These are phyloP conservation scores for Acropora yongei DNA, from an alignment of 64 coral and sea anemone species.

Conservation along the genomic window DNA sequence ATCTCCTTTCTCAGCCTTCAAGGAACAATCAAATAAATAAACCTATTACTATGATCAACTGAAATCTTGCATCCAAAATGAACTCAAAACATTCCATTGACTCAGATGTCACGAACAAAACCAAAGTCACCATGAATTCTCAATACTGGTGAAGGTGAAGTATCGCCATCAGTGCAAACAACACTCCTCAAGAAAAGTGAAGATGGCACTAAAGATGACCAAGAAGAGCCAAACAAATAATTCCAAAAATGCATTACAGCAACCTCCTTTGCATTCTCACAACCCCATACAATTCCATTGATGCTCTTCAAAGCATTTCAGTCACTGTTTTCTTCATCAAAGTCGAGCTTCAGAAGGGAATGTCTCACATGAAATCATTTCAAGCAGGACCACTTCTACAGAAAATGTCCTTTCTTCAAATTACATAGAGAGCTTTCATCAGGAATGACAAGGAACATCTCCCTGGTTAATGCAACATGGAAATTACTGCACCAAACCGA, in stretches of 20 bases:
- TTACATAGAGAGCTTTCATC: not conserved
- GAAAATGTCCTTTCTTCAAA: not conserved
- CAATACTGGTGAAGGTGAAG: no score
- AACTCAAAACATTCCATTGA: not conserved
- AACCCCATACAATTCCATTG: not conserved
- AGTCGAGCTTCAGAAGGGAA: not conserved
- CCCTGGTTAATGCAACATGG: not conserved
- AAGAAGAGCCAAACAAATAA: no score
- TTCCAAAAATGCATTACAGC: no score
- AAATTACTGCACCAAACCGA: not conserved
- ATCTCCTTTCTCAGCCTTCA: no score
- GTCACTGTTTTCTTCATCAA: not conserved
- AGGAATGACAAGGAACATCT: not conserved
- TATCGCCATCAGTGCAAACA: no score
- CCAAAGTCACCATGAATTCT: no score
- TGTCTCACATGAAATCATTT: not conserved
- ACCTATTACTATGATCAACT: not conserved
- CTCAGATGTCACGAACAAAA: no score
- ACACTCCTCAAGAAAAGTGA: no score
- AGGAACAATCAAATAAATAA: not conserved
- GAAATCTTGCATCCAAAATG: constrained; percentile 40
- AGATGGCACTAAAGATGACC: no score
- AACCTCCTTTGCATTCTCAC: not conserved
- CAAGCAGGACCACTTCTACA: not conserved
- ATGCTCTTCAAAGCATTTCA: not conserved